Conservation (phyloP, 2,113 vertebrate species). For the Nerophis ophidion region DNA sequence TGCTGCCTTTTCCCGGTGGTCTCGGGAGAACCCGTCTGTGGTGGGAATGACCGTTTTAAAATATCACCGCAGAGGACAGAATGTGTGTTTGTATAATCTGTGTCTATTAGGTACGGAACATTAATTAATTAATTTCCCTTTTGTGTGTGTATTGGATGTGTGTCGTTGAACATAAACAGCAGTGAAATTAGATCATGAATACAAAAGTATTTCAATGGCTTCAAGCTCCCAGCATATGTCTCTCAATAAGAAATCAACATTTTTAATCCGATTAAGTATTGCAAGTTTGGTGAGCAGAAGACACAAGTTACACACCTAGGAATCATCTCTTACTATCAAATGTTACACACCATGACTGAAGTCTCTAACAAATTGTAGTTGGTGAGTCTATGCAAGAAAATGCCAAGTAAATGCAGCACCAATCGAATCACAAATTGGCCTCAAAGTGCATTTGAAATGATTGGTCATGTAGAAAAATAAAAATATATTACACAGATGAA, state of each 20-base stretch:
- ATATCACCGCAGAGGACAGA: constrained; percentile 52
- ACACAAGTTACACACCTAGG: background rate
- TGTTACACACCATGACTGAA: background rate
- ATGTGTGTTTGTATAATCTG: constrained; percentile 49
- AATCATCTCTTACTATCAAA: background rate
- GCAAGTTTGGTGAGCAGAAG: constrained; percentile 2
- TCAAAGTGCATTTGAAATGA: too few species aligned
- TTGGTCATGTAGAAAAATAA: too few species aligned
- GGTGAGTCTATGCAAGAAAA: too few species aligned
- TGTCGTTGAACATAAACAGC: constrained; percentile 8
- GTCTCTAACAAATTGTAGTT: too few species aligned
- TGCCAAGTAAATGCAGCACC: too few species aligned
- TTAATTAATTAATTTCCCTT: constrained; percentile 45
- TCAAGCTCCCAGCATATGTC: background rate
- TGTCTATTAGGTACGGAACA: constrained; percentile 51
- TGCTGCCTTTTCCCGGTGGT: constrained; percentile 44
- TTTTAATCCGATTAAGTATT: constrained; percentile 3
- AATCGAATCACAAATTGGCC: too few species aligned
- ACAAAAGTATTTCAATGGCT: constrained; percentile 2
- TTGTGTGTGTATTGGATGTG: constrained; percentile 27
- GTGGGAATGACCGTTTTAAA: constrained; percentile 44
- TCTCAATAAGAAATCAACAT: constrained; percentile 10
- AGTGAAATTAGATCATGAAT: constrained; percentile 32
- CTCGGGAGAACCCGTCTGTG: constrained; percentile 51
- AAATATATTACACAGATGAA: too few species aligned